Base-by-base conservation (phyloP, 2,113 vertebrate species). In the Heliornis fulica region DNA sequence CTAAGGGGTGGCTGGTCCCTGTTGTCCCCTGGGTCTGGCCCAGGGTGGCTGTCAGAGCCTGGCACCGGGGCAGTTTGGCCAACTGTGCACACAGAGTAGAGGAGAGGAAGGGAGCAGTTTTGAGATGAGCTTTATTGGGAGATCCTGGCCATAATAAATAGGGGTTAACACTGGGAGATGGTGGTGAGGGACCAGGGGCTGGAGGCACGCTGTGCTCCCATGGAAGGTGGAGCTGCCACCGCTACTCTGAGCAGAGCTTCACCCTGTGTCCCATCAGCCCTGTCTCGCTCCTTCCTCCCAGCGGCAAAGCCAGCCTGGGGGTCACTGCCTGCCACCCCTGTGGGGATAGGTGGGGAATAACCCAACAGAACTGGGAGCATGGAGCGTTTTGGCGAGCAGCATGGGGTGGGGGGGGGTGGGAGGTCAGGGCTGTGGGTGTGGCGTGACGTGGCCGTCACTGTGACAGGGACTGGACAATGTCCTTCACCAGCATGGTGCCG, bases 401-500 rank as follows among this genome's bases (percentile, higher is more conserved):
- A 10, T 16, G 34, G 82, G 48, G 38, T 57, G 78, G 54, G 43
- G 3, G 15, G 31, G 34, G 9, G 12, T 40, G 65, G 51, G 46
- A 87, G 34, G 32, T 25, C 41, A 75, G 75, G n/a, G 74, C 72
- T 0, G 3, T 59, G 76, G 43, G 26, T 12, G 31, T 0, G 0
- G 59, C 1, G 4, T 41, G 18, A 5, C 46, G 23, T 0, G 0
- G 64, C 32, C 4, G 6, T 99, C 98, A 99, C 97, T 99, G 99
- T 1, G 98, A 98, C 94, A 99, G 95, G 46, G 99, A 98, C 93
- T 99, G 98, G 34, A 98, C 92, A 85, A 99, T 98, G 57, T 99
- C 99, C 95, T 99, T 99, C 94, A 99, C 99, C 96, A 99, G 96
- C 99, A 99, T 99, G 19, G 99, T 99, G 79, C 99, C 99, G 0